Evolutionary conservation across 2,113 vertebrate genomes (phyloP).

Genomic region (Corvus moneduloides): DNA sequence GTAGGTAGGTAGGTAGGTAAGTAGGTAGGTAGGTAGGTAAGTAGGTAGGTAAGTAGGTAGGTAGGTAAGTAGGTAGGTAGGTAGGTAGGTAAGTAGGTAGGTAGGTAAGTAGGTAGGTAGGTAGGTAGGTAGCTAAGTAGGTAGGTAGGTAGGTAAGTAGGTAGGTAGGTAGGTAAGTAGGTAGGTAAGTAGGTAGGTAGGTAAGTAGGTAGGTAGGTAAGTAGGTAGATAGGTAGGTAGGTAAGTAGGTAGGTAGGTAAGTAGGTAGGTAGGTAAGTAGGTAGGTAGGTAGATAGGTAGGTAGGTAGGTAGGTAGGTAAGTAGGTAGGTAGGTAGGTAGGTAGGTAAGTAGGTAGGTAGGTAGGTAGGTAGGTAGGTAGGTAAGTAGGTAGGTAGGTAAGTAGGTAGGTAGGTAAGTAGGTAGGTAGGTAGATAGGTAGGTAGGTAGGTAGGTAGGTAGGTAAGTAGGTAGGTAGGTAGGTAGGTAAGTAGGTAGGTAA

Average conservation of each 20-base stretch:
- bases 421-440: too few species aligned
- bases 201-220: not conserved
- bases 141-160: too few species aligned
- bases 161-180: too few species aligned
- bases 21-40: too few species aligned
- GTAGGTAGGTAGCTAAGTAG: not conserved
- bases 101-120: not conserved
- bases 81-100: too few species aligned
- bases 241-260: not conserved
- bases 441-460: too few species aligned
- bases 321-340: not conserved
- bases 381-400: too few species aligned
- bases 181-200: too few species aligned
- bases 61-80: not conserved
- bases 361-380: too few species aligned
- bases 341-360: too few species aligned
- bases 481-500: not conserved
- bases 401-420: too few species aligned
- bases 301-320: not conserved
- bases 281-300: not conserved
- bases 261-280: too few species aligned
- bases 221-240: not conserved
- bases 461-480: not conserved
- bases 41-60: not conserved
- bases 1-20: not conserved